Evolutionary conservation across 92 coral and sea anemone species (phyloP).

Genomic region (Palythoa grandis): DNA sequence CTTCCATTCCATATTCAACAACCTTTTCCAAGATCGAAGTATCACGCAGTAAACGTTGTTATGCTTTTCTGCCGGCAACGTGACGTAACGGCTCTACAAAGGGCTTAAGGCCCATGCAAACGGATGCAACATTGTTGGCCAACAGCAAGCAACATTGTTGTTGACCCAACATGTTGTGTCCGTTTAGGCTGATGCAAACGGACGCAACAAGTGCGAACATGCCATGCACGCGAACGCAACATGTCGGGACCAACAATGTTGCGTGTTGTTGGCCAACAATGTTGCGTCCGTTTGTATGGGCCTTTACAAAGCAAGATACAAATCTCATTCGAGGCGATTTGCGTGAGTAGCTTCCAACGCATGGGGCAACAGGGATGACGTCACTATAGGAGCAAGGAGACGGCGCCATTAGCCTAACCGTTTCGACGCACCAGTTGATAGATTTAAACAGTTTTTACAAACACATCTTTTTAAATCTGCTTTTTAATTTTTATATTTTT

Average conservation of each 20-base stretch:
- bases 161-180: no score
- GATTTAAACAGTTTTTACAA: slow-evolving; percentile 37
- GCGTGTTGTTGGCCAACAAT: no score
- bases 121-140: no score
- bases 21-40: background rate
- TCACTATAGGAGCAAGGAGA: slow-evolving; percentile 51
- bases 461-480: no score
- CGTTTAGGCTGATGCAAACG: no score
- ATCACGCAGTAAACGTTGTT: slow-evolving; percentile 67
- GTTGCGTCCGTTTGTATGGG: no score
- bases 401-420: slow-evolving; percentile 58
- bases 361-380: slow-evolving; percentile 65
- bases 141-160: no score
- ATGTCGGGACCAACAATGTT: no score
- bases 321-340: slow-evolving; percentile 37
- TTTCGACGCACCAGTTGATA: slow-evolving; percentile 43
- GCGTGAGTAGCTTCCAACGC: slow-evolving; percentile 44
- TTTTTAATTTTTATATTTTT: no score
- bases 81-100: slow-evolving; percentile 73
- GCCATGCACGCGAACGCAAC: no score
- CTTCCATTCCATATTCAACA: slow-evolving; percentile 9
- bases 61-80: slow-evolving; percentile 89
- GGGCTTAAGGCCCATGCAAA: no score
- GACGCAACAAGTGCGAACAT: no score
- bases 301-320: background rate